A percentile compares a stretch with the other conserved stretches of the same genome.
Evolutionary conservation across 1,140 invertebrate species (phyloP).

Genomic region (Propsilocerus akamusi): DNA sequence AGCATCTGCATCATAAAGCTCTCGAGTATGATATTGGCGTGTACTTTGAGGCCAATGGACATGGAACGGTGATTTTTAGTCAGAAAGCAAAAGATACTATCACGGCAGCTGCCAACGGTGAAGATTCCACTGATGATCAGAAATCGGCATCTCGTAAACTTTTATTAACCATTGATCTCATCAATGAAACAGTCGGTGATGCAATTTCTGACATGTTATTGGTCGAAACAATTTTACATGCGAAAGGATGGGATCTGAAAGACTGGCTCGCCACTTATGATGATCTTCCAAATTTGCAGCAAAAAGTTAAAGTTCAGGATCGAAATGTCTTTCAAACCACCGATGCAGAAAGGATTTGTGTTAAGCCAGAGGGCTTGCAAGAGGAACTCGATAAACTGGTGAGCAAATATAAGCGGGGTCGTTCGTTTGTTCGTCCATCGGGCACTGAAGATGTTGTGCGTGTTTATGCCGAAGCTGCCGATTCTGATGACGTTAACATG

Average conservation of each 20-base stretch:
- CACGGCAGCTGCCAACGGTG: slow-evolving; percentile 18
- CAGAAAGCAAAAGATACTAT: slow-evolving; percentile 35
- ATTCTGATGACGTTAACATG: slow-evolving; percentile 46
- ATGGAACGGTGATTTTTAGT: slow-evolving; percentile 83
- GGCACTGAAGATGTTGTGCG: slow-evolving; percentile 95
- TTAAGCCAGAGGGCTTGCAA: slow-evolving; percentile 67
- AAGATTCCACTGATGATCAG: slow-evolving; percentile 17
- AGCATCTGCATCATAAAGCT: slow-evolving; percentile 89
- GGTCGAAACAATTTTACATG: slow-evolving; percentile 77
- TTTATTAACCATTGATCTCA: slow-evolving; percentile 54
- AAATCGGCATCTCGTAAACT: slow-evolving; percentile 38
- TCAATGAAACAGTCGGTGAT: slow-evolving; percentile 94
- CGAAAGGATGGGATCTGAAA: slow-evolving; percentile 52
- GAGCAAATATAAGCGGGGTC: slow-evolving; percentile 42
- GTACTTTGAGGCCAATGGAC: slow-evolving; percentile 99
- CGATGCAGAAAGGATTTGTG: slow-evolving; percentile 66
- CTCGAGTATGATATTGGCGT: slow-evolving; percentile 85
- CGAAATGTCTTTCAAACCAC: slow-evolving; percentile 65
- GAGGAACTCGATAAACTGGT: slow-evolving; percentile 56
- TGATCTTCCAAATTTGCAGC: slow-evolving; percentile 73
- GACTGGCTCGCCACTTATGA: slow-evolving; percentile 53
- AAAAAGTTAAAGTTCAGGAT: slow-evolving; percentile 80
- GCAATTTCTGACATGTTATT: slow-evolving; percentile 89
- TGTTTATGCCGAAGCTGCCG: slow-evolving; percentile 88
- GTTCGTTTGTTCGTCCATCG: slow-evolving; percentile 86